Evolutionary conservation across 2,113 vertebrate genomes (phyloP).

Genomic region (Loxodonta africana): DNA sequence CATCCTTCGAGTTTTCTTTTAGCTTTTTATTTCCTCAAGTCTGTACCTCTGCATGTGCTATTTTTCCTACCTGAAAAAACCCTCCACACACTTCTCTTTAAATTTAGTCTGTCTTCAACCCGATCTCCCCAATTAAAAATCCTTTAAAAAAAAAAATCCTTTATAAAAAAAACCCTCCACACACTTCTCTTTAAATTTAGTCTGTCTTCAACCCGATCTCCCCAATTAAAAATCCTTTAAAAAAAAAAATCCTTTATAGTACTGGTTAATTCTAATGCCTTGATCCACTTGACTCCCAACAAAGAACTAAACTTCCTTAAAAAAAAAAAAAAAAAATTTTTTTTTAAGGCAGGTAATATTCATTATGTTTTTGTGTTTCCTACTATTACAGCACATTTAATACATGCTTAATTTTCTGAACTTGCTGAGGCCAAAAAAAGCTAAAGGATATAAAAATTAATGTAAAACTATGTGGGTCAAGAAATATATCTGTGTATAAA

Average conservation of each 20-base stretch:
- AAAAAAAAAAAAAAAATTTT: no score
- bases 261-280: slow-evolving; percentile 18
- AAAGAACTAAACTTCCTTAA: slow-evolving; percentile 51
- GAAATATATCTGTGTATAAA: slow-evolving; percentile 44
- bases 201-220: neutral
- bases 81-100: neutral
- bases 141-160: neutral
- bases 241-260: neutral
- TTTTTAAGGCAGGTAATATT: neutral
- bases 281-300: slow-evolving; percentile 50
- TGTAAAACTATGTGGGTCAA: slow-evolving; percentile 3
- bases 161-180: slow-evolving; percentile 16
- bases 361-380: slow-evolving; percentile 13
- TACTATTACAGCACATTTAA: neutral
- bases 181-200: slow-evolving; percentile 6
- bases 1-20: neutral
- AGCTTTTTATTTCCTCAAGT: neutral
- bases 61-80: slow-evolving; percentile 29
- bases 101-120: slow-evolving; percentile 17
- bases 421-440: slow-evolving; percentile 4
- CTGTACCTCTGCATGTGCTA: neutral
- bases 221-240: slow-evolving; percentile 48
- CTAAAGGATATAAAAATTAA: slow-evolving; percentile 36
- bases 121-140: slow-evolving; percentile 40
- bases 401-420: slow-evolving; percentile 45